Evolutionary conservation across 1,140 invertebrate genomes (phyloP).

Genomic region (Platorchestia sp.): DNA sequence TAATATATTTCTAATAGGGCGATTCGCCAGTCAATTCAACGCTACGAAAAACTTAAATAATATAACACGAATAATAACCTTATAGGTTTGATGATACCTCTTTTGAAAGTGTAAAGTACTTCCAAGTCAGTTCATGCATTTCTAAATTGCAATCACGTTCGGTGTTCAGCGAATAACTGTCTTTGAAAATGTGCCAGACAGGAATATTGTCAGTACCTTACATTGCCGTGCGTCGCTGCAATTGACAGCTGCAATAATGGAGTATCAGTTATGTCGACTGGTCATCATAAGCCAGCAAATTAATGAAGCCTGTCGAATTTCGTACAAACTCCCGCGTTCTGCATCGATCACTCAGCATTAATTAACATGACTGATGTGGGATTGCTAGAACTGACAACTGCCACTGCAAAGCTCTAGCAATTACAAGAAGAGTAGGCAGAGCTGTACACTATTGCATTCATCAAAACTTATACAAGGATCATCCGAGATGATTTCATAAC

Average conservation of each 20-base stretch:
- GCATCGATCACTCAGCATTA: neutral
- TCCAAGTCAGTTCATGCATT: no score
- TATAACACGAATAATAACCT: neutral
- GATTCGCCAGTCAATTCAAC: no score
- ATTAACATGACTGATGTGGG: neutral
- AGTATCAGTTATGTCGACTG: neutral
- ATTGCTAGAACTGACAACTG: neutral
- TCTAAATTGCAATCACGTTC: no score
- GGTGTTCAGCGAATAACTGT: no score
- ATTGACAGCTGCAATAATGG: neutral
- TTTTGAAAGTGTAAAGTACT: no score
- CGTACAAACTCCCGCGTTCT: neutral
- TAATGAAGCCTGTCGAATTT: neutral
- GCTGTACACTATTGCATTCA: neutral
- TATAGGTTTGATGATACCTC: neutral
- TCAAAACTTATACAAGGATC: neutral
- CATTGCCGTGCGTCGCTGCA: neutral
- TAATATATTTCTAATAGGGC: no score
- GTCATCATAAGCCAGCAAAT: neutral
- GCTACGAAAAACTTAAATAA: no score
- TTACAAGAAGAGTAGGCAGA: neutral
- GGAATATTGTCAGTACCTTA: neutral
- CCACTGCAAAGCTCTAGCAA: neutral
- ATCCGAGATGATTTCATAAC: neutral
- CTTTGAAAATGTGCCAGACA: neutral